Conservation (phyloP, 2,113 vertebrate genomes). For the Podarcis raffonei region DNA sequence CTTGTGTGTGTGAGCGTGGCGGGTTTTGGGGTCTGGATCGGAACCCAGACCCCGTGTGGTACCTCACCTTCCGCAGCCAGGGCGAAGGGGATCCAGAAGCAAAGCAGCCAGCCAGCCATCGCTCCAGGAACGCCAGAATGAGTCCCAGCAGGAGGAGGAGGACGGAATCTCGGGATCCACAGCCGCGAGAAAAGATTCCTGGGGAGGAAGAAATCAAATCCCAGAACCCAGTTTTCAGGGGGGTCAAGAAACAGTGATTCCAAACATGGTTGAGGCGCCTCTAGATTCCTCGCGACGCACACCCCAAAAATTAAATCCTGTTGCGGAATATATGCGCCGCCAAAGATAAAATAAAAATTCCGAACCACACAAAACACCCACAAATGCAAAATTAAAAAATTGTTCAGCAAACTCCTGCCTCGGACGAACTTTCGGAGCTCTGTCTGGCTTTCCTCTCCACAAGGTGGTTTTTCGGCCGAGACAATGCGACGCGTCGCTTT, state of each 20-base stretch:
- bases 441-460: not conserved
- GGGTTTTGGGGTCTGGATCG: not conserved
- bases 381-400: not conserved
- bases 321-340: too few relatives aligned
- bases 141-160: not conserved
- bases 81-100: not conserved
- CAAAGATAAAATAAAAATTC: too few relatives aligned
- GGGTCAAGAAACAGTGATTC: not conserved
- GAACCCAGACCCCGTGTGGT: not conserved
- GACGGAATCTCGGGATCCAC: not conserved
- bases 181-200: not conserved
- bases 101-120: not conserved
- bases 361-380: not conserved
- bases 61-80: slow-evolving; percentile 11
- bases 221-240: too few relatives aligned
- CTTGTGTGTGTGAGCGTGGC: too few relatives aligned
- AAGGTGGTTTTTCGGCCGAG: too few relatives aligned
- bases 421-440: not conserved
- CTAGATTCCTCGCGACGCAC: too few relatives aligned
- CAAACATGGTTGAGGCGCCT: too few relatives aligned
- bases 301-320: too few relatives aligned
- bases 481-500: not conserved
- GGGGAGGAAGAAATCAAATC: not conserved
- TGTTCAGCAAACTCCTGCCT: not conserved
- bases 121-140: not conserved